Evolutionary conservation across 2,888 invertebrate genomes (phyloP), one percentile per base, ranked within the genome.

Genomic region (Limnephilus rhombicus): DNA sequence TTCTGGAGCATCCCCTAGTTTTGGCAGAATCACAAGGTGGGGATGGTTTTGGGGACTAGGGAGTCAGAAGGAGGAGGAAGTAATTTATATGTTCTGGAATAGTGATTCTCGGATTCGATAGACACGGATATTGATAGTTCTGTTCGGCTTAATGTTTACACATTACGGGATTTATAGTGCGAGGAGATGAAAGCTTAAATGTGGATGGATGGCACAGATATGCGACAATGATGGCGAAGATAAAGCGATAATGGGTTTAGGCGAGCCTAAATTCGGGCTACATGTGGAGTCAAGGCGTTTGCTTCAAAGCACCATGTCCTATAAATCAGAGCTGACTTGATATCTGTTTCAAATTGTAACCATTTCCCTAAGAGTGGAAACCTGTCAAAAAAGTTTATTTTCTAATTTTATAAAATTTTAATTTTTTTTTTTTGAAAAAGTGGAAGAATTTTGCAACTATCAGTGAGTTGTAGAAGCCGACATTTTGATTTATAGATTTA

Each of bases 1-100:
- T 68, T 24, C 18, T 68, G 5, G 53, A 68, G 13, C 53, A 68
- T 24, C 53, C 53, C 53, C 24, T 68, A 18, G 53, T 68, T 68
- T 18, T 15, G 18, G 53, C 53, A 7, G 53, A 24, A 68, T 18
- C 5, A 68, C 53, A 15, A 68, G 3, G 37, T 24, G 31, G 80
- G 89, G 45, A 24, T 29, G 7, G 31, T 37, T 81, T 81, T 5
- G 5, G 82, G 34, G 34, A 68, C 18, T 12, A 85, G 91, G 86
- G 49, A 34, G 34, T 18, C 18, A 80, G 15, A 18, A 37, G 18
- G 0, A 86, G 85, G 91, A 37, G 86, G 68, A 85, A 41, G 86
- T 91, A 85, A 91, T 91, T 91, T 91, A 91, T 91, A 91, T 85
- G 91, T 91, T 91, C 91, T 86, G 81, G 91, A 49, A 91, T 91